Evolutionary conservation across 2,113 vertebrate genomes (phyloP).

Genomic region (Xiphophorus maculatus): DNA sequence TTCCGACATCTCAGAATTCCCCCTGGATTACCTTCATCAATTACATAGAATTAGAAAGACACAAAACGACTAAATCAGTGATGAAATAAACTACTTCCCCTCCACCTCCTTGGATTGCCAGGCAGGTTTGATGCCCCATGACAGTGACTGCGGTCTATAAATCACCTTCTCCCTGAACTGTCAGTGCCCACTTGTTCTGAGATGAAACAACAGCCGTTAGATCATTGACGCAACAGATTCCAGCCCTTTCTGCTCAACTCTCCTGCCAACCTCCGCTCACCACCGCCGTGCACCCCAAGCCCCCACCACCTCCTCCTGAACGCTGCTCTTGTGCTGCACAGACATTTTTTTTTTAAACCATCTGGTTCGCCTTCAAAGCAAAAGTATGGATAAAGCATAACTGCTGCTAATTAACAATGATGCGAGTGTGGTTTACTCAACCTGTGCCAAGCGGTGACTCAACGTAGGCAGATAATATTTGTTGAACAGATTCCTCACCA

Average conservation of each 20-base stretch:
- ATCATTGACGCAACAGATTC: slow-evolving; percentile 70
- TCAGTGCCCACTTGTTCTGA: slow-evolving; percentile 69
- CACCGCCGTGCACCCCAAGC: not conserved
- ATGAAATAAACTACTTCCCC: slow-evolving; percentile 22
- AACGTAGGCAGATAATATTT: slow-evolving; percentile 52
- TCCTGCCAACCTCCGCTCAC: slow-evolving; percentile 49
- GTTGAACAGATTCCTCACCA: slow-evolving; percentile 35
- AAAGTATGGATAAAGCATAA: slow-evolving; percentile 64
- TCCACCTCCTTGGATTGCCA: slow-evolving; percentile 48
- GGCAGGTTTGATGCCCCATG: slow-evolving; percentile 56
- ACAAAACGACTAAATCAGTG: slow-evolving; percentile 15
- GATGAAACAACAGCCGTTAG: slow-evolving; percentile 81
- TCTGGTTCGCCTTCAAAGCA: slow-evolving; percentile 66
- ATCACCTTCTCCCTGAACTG: slow-evolving; percentile 73
- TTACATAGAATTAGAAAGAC: not conserved
- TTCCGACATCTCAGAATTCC: slow-evolving; percentile 79
- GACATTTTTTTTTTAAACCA: slow-evolving; percentile 53
- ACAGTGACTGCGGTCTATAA: slow-evolving; percentile 74
- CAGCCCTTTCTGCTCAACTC: slow-evolving; percentile 59
- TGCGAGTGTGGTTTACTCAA: slow-evolving; percentile 59
- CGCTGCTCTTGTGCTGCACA: slow-evolving; percentile 34
- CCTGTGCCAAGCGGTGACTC: slow-evolving; percentile 48
- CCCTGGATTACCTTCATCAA: slow-evolving; percentile 73
- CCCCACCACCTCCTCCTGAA: not conserved
- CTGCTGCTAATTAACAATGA: slow-evolving; percentile 71